These are phyloP conservation scores for Typhlichthys subterraneus DNA, from an alignment of 2,797 vertebrate species.

Conservation along the genomic window DNA sequence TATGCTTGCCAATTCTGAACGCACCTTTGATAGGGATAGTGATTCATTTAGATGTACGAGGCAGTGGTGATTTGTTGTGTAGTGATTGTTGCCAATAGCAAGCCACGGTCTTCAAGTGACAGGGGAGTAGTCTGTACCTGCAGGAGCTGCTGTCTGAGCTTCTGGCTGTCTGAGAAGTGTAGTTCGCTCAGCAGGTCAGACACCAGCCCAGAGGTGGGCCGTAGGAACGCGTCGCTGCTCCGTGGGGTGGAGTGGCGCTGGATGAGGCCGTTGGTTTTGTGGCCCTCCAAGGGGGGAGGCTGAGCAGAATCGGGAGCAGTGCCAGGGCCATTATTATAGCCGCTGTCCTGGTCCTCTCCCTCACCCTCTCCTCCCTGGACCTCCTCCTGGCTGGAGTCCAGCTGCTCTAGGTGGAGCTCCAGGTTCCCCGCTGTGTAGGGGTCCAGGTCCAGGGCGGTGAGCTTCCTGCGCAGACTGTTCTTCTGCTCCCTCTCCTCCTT, in stretches of 20 bases:
- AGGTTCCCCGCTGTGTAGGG: slow-evolving; percentile 79
- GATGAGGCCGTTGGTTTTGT: slow-evolving; percentile 72
- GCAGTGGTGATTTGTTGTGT: no score
- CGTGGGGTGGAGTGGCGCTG: slow-evolving; percentile 77
- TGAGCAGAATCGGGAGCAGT: slow-evolving; percentile 65
- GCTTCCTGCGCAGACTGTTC: slow-evolving; percentile 80
- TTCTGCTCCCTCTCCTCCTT: slow-evolving; percentile 88
- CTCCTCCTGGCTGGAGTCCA: slow-evolving; percentile 76
- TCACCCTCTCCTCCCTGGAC: slow-evolving; percentile 61
- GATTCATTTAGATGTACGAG: no score
- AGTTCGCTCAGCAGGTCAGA: slow-evolving; percentile 85
- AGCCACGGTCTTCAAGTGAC: no score
- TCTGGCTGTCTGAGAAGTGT: slow-evolving; percentile 84
- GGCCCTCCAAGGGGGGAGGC: slow-evolving; percentile 63
- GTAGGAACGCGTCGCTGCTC: slow-evolving; percentile 73
- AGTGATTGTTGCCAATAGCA: no score
- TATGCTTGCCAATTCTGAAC: no score
- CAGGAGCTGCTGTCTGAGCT: slow-evolving; percentile 83
- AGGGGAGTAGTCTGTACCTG: slow-evolving; percentile 71
- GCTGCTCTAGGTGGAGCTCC: slow-evolving; percentile 78
- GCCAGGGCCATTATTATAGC: slow-evolving; percentile 70
- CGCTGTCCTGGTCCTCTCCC: slow-evolving; percentile 74
- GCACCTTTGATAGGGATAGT: no score
- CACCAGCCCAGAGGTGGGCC: slow-evolving; percentile 77
- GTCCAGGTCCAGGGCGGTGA: slow-evolving; percentile 76